phyloP scores from a whole-genome alignment of 2,888 invertebrate species.

The Dolomedes plantarius region DNA sequence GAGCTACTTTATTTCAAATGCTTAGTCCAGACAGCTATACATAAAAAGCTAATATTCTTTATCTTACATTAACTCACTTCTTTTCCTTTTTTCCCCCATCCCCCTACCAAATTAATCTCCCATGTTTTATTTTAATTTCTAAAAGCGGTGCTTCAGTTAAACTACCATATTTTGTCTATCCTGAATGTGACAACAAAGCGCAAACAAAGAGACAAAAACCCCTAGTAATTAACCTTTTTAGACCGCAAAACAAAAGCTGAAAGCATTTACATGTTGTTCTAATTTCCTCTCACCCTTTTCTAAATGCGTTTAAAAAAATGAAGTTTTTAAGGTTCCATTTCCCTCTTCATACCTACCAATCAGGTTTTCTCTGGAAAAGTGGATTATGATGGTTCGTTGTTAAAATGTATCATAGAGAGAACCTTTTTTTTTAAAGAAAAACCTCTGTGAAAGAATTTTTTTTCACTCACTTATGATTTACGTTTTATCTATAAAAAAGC shows the following conservation, averaged over 20 bases:
- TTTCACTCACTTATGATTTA: no score
- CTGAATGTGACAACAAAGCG: neutral
- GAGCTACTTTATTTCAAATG: no score
- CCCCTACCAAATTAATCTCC: neutral
- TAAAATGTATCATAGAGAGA: no score
- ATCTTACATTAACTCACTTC: neutral
- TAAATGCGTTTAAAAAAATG: neutral
- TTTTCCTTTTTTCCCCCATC: neutral
- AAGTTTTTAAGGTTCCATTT: neutral
- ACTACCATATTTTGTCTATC: neutral
- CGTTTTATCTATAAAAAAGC: no score
- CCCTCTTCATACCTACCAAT: neutral
- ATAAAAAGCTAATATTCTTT: no score
- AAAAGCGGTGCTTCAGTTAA: neutral
- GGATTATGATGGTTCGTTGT: no score
- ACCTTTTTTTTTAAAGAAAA: no score
- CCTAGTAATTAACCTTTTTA: constrained; percentile 45
- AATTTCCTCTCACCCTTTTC: neutral
- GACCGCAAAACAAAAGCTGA: constrained; percentile 34
- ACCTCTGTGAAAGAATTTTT: no score
- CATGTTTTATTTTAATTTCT: neutral
- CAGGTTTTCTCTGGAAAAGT: neutral
- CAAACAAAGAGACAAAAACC: constrained; percentile 15
- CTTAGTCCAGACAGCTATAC: no score
- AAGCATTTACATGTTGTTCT: constrained; percentile 62